Percentiles rank a stretch among this genome's conserved stretches.
These are phyloP conservation scores for Drosophila longiperda DNA, from an alignment of 2,888 invertebrate species.

Conservation along the genomic window DNA sequence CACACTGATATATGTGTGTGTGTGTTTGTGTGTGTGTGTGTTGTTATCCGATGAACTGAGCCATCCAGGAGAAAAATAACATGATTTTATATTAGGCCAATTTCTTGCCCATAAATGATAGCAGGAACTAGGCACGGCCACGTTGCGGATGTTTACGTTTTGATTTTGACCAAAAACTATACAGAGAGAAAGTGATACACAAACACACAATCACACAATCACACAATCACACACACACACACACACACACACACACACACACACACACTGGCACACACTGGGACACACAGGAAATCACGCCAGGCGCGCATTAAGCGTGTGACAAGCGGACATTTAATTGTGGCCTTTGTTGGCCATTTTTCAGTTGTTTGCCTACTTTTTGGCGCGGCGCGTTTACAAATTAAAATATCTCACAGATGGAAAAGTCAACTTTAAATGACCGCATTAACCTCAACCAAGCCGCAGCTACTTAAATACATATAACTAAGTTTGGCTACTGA, in stretches of 20 bases:
- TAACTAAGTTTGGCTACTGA: not conserved
- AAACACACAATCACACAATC: slow-evolving; percentile 12
- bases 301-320: slow-evolving; percentile 68
- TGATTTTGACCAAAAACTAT: slow-evolving; percentile 46
- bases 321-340: slow-evolving; percentile 61
- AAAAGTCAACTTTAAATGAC: slow-evolving; percentile 21
- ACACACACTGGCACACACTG: not conserved
- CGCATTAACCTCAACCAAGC: slow-evolving; percentile 11
- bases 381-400: slow-evolving; percentile 20
- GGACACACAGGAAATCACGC: slow-evolving; percentile 68
- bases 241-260: not conserved
- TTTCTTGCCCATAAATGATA: slow-evolving; percentile 48
- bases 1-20: not conserved
- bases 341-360: slow-evolving; percentile 12
- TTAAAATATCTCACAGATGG: slow-evolving; percentile 3
- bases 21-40: slow-evolving; percentile 23
- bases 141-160: slow-evolving; percentile 71
- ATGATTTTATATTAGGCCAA: slow-evolving; percentile 71
- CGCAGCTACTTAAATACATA: too few species aligned
- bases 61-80: slow-evolving; percentile 62
- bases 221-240: slow-evolving; percentile 6
- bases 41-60: slow-evolving; percentile 73
- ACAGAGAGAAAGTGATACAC: slow-evolving; percentile 3
- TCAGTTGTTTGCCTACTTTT: slow-evolving; percentile 34
- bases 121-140: slow-evolving; percentile 71